These are phyloP conservation scores for Argyrosomus regius DNA, from an alignment of 2,797 vertebrate species.

Conservation along the genomic window DNA sequence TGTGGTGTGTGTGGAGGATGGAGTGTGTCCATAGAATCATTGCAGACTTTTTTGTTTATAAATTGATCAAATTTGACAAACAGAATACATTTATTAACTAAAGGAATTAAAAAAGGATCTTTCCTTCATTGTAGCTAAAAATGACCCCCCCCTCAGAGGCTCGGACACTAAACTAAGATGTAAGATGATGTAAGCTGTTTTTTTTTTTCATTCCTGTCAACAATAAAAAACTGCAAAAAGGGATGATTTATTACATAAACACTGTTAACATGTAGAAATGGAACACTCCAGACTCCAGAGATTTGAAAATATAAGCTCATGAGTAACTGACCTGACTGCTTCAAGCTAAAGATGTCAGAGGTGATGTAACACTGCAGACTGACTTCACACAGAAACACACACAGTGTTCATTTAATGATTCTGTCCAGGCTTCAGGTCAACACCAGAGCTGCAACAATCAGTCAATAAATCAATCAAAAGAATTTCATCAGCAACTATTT, in stretches of 20 bases:
- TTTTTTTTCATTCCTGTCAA: neutral
- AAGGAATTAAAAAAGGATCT: neutral
- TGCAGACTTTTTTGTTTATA: neutral
- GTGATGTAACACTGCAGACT: neutral
- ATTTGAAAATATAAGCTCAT: neutral
- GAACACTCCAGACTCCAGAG: neutral
- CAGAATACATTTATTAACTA: neutral
- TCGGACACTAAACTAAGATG: neutral
- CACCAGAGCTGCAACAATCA: neutral
- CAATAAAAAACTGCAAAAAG: neutral
- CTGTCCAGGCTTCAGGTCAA: neutral
- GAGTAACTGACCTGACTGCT: too few species aligned
- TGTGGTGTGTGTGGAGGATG: neutral
- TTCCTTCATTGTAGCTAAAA: neutral
- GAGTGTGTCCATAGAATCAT: neutral
- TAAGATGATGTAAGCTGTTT: neutral
- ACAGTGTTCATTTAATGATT: too few species aligned
- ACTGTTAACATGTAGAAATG: neutral
- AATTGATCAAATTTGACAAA: neutral
- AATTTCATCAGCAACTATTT: too few species aligned
- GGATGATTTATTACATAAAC: neutral
- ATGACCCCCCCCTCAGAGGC: neutral
- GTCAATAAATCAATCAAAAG: too few species aligned
- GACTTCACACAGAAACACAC: neutral
- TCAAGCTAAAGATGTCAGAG: neutral